Evolutionary conservation across 2,113 vertebrate species (phyloP), one percentile per base, ranked within the genome.

Genomic region (Piprites chloris): DNA sequence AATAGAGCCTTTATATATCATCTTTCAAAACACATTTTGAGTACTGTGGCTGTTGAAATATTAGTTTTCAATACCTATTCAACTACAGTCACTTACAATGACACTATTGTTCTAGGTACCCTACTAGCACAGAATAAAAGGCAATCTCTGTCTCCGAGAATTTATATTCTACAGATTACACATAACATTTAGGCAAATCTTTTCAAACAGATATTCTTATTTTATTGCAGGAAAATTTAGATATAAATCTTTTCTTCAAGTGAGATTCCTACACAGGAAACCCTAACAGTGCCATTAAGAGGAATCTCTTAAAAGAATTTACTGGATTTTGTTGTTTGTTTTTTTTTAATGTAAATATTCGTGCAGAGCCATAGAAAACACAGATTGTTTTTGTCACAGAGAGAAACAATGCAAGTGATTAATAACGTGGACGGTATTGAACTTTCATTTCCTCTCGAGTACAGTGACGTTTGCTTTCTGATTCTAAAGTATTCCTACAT

Each of bases 1-100:
- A 83, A 81, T 63, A 76, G 65, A 93, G 53, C 56, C 75, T 87
- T 95, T 88, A 92, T 90, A 92, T 89, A 96, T 96, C 93, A 94
- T 89, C 83, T 93, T 93, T 96, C 95, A 95, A 96, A 96, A 90
- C 73, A 78, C 85, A 89, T 95, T 96, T 86, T 90, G 90, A 89
- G 83, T 67, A 75, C 39, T 33, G 75, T 68, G 75, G 79, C 79
- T 92, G 79, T 69, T 94, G 95, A 97, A 93, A 96, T 93, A 96
- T 87, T 96, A 95, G 69, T 90, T 86, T 97, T 97, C 92, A 90
- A 90, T 94, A 84, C 62, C 62, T 89, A 90, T 88, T 95, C 92
- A 90, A 85, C 65, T 65, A 74, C 73, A 94, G 85, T 86, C 92
- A 93, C 90, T 94, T 91, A 90, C 83, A 84, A 95, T 89, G 89